Evolutionary conservation across 1,140 invertebrate genomes (phyloP).

Genomic region (Calliopsis andreniformis): DNA sequence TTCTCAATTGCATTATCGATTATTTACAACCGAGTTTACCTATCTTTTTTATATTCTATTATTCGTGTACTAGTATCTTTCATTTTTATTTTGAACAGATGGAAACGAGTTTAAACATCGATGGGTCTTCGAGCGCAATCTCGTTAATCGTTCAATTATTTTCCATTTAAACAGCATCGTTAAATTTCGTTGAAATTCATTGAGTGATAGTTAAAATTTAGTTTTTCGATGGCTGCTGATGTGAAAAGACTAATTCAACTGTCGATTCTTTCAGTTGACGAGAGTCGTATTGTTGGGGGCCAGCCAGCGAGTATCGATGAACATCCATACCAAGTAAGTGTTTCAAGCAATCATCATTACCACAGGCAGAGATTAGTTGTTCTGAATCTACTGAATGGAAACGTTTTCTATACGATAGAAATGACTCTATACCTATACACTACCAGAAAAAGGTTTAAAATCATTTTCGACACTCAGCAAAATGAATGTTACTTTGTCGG

Average conservation of each 20-base stretch:
- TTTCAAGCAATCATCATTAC: slow-evolving; percentile 48
- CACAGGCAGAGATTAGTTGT: slow-evolving; percentile 19
- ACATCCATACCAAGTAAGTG: slow-evolving; percentile 72
- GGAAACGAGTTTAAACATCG: too few relatives aligned
- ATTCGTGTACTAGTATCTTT: too few relatives aligned
- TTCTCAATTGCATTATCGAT: too few relatives aligned
- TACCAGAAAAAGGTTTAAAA: too few relatives aligned
- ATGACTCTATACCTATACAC: background rate
- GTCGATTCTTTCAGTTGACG: slow-evolving; percentile 51
- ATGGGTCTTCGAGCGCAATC: background rate
- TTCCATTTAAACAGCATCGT: background rate
- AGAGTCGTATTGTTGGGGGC: slow-evolving; percentile 73
- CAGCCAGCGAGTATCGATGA: slow-evolving; percentile 64
- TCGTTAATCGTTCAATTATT: background rate
- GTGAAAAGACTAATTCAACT: slow-evolving; percentile 42
- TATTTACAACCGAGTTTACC: too few relatives aligned
- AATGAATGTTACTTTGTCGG: too few relatives aligned
- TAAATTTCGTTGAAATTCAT: slow-evolving; percentile 7
- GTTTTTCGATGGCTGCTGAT: slow-evolving; percentile 7
- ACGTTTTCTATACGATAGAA: slow-evolving; percentile 4
- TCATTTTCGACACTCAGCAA: too few relatives aligned
- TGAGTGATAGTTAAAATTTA: slow-evolving; percentile 4
- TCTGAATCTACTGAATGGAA: slow-evolving; percentile 23
- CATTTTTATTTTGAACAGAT: too few relatives aligned
- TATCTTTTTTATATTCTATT: too few relatives aligned